Evolutionary conservation across 2,888 invertebrate genomes (phyloP).

Genomic region (Lithophane semibrunnea): DNA sequence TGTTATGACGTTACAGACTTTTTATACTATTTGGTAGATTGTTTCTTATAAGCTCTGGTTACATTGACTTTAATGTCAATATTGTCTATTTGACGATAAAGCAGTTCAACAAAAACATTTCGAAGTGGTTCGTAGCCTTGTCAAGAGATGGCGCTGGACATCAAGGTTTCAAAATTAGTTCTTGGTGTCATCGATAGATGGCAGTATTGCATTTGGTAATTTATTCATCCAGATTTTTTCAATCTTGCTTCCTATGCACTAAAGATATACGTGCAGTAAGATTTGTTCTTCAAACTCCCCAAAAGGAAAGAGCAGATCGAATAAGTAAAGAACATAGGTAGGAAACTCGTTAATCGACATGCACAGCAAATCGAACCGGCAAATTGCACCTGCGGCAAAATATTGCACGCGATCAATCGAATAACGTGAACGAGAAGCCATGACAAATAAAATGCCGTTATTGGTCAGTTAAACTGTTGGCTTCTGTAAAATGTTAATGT

Average conservation of each 20-base stretch:
- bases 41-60: not conserved
- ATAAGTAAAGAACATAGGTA: conserved; percentile 9
- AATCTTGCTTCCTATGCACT: not conserved
- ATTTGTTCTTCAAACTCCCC: not conserved
- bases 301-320: not conserved
- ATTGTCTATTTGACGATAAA: conserved; percentile 32
- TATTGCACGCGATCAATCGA: conserved; percentile 58
- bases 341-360: conserved; percentile 36
- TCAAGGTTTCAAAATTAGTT: rapidly evolving
- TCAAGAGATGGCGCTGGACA: conserved; percentile 14
- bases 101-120: conserved; percentile 17
- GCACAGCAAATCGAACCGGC: conserved; percentile 34
- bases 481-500: conserved; percentile 26
- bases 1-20: not conserved
- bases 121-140: not conserved
- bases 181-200: conserved; percentile 15
- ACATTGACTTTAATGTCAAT: conserved; percentile 24
- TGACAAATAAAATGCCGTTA: conserved; percentile 60
- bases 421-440: conserved; percentile 46
- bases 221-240: not conserved
- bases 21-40: conserved; percentile 11
- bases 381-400: conserved; percentile 55
- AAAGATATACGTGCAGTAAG: too few species aligned
- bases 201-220: not conserved
- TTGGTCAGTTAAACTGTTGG: conserved; percentile 34